Base-by-base conservation (phyloP, 2,797 vertebrate genomes). In the Sciaenops ocellatus region DNA sequence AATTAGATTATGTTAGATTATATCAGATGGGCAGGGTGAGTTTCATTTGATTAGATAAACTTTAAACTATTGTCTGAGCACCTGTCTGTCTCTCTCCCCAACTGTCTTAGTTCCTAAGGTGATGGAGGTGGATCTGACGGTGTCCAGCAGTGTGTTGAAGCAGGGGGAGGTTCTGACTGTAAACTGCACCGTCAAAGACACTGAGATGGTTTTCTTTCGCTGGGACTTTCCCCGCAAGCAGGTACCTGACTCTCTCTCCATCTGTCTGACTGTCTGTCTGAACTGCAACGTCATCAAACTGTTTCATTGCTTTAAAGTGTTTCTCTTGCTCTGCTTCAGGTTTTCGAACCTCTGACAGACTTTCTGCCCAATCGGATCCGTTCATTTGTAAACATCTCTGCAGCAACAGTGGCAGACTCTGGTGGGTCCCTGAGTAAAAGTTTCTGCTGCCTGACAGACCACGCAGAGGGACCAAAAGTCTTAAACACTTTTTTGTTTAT, bases 221-320 rank as follows among this genome's bases (percentile, higher is more conserved):
- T 98, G 97, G 97, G 89, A 86, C 0, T 97, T 95, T 38, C 97
- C 97, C 3, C 95, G 96, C 17, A 92, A 88, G 83, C 86, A 95
- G 86, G 97, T 98, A 83, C 42, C 57, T 54, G 75, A 57, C 60
- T 57, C 3, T 61, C 22, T 76, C 5, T 20, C 22, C 41, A 2
- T n/a, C 64, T 42, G 3, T 8, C 60, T 47, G 3, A 6, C 60
- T 48, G 17, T 60, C 20, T 28, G 12, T 44, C 12, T 69, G 10
- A 22, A 6, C 42, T 44, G 42, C 4, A 15, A 44, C 4, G 42
- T 44, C 42, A 15, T 44, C 42, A 42, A 42, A 44, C 42, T 15
- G 42, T 44, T 15, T 44, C 13, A 15, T 44, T 44, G 4, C 42
- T 38, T 38, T 5, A 38, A 57, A 4, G 7, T 55, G 5, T 51